A percentile compares a stretch with the other conserved stretches of the same genome.
These are phyloP conservation scores for Fulmarus glacialis DNA, from an alignment of 2,113 vertebrate genomes.

Conservation along the genomic window DNA sequence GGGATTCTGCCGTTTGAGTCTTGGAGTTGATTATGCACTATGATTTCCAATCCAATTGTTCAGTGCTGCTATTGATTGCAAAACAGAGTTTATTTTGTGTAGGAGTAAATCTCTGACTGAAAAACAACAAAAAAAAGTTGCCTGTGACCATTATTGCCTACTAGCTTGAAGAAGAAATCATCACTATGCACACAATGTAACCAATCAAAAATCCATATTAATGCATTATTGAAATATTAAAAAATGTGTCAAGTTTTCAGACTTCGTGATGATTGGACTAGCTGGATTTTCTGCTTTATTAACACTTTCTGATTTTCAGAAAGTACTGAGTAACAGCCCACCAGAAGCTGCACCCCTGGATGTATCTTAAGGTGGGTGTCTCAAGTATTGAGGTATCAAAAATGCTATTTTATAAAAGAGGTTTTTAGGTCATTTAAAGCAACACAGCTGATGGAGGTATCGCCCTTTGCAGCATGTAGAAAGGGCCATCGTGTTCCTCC, in stretches of 20 bases:
- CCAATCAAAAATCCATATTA: neutral
- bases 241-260: neutral
- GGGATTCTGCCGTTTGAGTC: neutral
- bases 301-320: neutral
- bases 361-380: neutral
- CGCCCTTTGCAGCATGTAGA: neutral
- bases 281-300: neutral
- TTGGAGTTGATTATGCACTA: neutral
- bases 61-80: conserved; percentile 19
- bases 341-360: neutral
- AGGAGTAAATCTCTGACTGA: neutral
- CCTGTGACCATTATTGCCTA: neutral
- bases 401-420: neutral
- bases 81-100: neutral
- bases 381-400: neutral
- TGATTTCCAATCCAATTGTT: conserved; percentile 33
- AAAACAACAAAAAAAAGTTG: neutral
- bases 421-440: neutral
- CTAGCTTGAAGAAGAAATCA: neutral
- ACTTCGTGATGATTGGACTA: neutral
- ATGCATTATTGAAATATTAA: neutral
- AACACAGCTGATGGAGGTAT: neutral
- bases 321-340: neutral
- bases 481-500: neutral
- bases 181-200: neutral